Conservation (phyloP, 2,797 vertebrate species). For the Pseudochaenichthys georgianus region DNA sequence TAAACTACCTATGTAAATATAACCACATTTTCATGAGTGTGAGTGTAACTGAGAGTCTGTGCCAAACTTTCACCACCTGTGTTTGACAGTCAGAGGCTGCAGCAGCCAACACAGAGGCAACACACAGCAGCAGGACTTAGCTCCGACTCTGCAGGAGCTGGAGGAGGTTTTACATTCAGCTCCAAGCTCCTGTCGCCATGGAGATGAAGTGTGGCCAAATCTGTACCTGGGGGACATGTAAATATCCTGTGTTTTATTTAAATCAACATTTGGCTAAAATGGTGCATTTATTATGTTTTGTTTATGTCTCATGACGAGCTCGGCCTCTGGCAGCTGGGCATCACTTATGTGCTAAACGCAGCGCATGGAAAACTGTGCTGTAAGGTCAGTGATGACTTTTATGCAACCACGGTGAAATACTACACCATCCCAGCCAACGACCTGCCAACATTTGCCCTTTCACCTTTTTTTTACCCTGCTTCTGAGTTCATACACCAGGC, state of each 20-base stretch:
- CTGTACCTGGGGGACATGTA: slow-evolving; percentile 94
- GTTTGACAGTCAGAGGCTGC: slow-evolving; percentile 50
- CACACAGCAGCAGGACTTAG: slow-evolving; percentile 16
- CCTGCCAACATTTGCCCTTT: slow-evolving; percentile 82
- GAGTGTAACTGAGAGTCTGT: not conserved
- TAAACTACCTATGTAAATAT: not conserved
- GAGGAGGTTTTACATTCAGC: slow-evolving; percentile 88
- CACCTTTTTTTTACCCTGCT: slow-evolving; percentile 80
- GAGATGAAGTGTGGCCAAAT: slow-evolving; percentile 94
- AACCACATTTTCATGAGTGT: not conserved
- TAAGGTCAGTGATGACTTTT: slow-evolving; percentile 86
- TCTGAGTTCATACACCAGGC: slow-evolving; percentile 82
- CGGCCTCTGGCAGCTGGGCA: slow-evolving; percentile 85
- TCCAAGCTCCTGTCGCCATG: slow-evolving; percentile 87
- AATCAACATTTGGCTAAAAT: not conserved
- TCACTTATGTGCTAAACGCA: slow-evolving; percentile 88
- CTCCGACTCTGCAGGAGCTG: slow-evolving; percentile 84
- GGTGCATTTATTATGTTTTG: slow-evolving; percentile 6
- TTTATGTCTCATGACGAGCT: slow-evolving; percentile 82
- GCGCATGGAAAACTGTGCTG: slow-evolving; percentile 89
- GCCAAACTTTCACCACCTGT: slow-evolving; percentile 65
- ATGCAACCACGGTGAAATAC: slow-evolving; percentile 83
- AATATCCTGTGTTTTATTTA: slow-evolving; percentile 71
- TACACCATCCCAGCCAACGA: slow-evolving; percentile 83
- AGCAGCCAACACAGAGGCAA: slow-evolving; percentile 5